Conservation (phyloP, 2,797 vertebrate genomes). For the Peromyscus nudipes region DNA sequence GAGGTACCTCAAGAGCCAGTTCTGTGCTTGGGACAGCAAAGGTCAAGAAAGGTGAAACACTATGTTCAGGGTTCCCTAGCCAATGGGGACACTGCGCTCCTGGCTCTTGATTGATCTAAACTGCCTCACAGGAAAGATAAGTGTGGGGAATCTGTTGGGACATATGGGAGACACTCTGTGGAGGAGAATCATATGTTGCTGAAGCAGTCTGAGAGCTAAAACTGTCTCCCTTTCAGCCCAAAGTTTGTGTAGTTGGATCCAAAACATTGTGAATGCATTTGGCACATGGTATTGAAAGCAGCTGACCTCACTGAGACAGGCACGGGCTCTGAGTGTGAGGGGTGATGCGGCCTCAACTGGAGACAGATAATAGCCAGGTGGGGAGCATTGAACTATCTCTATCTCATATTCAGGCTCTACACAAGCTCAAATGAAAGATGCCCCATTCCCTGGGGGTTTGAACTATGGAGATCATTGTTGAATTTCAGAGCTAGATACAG, state of each 20-base stretch:
- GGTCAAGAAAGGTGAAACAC: background rate
- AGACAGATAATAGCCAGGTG: background rate
- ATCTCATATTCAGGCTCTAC: background rate
- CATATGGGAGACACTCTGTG: constrained; percentile 78
- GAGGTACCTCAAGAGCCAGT: background rate
- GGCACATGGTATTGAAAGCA: constrained; percentile 52
- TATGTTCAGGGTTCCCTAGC: background rate
- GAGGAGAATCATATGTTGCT: constrained; percentile 79
- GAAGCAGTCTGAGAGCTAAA: constrained; percentile 79
- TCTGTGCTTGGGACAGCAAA: background rate
- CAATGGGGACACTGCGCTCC: background rate
- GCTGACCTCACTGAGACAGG: constrained; percentile 44
- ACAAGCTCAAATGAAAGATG: background rate
- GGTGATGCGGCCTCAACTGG: background rate
- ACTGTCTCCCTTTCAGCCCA: constrained; percentile 77
- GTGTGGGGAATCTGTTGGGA: constrained; percentile 69
- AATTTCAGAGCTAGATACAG: constrained; percentile 22
- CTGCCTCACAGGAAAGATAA: constrained; percentile 67
- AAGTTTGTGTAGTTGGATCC: constrained; percentile 75
- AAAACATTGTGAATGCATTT: constrained; percentile 77
- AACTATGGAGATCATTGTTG: background rate
- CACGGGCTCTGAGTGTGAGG: background rate
- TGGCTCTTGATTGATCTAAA: constrained; percentile 58
- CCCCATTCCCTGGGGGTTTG: background rate
- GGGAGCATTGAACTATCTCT: background rate